Percentiles rank a stretch among this genome's conserved stretches.
phyloP scores from a whole-genome alignment of 2,113 vertebrate species.

The Hippocampus comes region DNA sequence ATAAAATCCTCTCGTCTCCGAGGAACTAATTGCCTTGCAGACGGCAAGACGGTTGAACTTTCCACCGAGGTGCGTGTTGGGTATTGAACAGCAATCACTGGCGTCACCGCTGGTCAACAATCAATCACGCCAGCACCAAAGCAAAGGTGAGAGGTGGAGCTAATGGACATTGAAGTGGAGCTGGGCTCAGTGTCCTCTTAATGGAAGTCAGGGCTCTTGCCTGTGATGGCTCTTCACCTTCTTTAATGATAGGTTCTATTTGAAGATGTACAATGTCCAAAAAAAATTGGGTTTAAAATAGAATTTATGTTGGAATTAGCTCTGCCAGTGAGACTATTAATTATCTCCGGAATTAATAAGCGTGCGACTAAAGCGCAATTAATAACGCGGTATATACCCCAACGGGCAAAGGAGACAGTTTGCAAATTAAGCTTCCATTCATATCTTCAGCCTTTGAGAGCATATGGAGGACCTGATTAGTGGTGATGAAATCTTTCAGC shows the following conservation, averaged over 20 bases:
- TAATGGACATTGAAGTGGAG: constrained; percentile 6
- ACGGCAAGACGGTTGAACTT: constrained; percentile 21
- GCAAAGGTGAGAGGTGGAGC: constrained; percentile 38
- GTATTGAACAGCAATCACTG: constrained; percentile 24
- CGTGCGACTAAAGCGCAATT: constrained; percentile 36
- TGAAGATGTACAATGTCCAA: background rate
- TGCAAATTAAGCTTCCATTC: constrained; percentile 37
- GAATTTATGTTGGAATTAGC: constrained; percentile 22
- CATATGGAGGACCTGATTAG: constrained; percentile 4
- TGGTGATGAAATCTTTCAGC: constrained; percentile 24
- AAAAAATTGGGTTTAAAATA: constrained; percentile 5
- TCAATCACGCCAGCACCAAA: constrained; percentile 38
- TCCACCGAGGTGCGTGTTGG: constrained; percentile 13
- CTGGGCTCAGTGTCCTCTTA: constrained; percentile 12
- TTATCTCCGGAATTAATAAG: constrained; percentile 30
- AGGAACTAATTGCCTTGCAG: constrained; percentile 4
- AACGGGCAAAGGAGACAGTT: constrained; percentile 34
- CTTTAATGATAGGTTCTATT: background rate
- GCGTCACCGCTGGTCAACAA: constrained; percentile 20
- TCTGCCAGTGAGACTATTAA: constrained; percentile 23
- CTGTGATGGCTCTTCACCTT: background rate
- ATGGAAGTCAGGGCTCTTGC: constrained; percentile 6
- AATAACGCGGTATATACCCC: constrained; percentile 23
- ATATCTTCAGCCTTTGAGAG: constrained; percentile 31
- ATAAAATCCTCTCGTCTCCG: constrained; percentile 40